A percentile compares a stretch with the other conserved stretches of the same genome.
Conservation (phyloP, 2,113 vertebrate genomes). For the human (Homo sapiens) region DNA sequence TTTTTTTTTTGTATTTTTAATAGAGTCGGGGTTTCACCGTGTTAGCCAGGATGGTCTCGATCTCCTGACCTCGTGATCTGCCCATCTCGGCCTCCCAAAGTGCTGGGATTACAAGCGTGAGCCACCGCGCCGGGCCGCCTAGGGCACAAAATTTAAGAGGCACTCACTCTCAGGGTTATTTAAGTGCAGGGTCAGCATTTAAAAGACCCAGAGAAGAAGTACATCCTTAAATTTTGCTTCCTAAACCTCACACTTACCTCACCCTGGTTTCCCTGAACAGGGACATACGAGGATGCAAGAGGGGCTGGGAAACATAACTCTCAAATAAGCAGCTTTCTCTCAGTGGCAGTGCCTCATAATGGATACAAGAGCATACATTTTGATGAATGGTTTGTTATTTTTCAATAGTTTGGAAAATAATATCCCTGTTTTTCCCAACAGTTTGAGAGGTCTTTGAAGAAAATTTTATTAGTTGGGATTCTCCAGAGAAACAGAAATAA, state of each 20-base stretch:
- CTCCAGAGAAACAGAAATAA: neutral
- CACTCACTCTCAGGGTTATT: too few relatives aligned
- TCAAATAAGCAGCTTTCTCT: rapidly evolving
- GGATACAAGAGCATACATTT: neutral
- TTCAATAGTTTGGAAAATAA: too few relatives aligned
- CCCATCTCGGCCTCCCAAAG: too few relatives aligned
- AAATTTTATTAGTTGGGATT: neutral
- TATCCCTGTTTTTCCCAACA: neutral
- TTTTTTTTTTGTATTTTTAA: too few relatives aligned
- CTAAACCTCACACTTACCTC: too few relatives aligned
- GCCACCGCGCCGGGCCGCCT: too few relatives aligned
- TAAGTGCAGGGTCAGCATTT: neutral
- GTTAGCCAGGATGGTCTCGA: too few relatives aligned
- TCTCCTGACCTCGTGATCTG: too few relatives aligned
- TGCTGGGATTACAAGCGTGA: too few relatives aligned
- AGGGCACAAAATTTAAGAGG: neutral
- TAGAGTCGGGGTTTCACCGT: too few relatives aligned
- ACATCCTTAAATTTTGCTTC: neutral
- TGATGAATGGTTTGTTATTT: neutral
- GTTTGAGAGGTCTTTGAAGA: neutral
- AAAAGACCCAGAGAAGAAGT: neutral
- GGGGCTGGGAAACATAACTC: rapidly evolving
- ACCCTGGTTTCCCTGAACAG: rapidly evolving
- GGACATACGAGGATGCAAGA: neutral
- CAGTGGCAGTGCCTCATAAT: too few relatives aligned